phyloP scores from a whole-genome alignment of 2,888 invertebrate genomes.

The Dinocampus coccinellae region DNA sequence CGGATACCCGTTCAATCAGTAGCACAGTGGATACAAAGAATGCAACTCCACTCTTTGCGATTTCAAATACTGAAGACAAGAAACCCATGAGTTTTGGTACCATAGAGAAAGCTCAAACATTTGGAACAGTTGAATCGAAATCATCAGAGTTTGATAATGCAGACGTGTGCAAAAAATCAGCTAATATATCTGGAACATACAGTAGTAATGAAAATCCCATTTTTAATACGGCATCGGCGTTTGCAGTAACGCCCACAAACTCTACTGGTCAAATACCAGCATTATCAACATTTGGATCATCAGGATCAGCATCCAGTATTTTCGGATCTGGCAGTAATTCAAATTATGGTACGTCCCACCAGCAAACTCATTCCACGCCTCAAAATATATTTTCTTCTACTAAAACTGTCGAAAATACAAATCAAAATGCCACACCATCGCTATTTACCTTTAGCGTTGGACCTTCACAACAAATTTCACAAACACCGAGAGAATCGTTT shows the following conservation, averaged over 20 bases:
- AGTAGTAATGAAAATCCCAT: conserved; percentile 42
- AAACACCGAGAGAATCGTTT: conserved; percentile 32
- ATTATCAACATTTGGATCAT: conserved; percentile 45
- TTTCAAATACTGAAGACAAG: conserved; percentile 28
- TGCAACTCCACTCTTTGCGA: not conserved
- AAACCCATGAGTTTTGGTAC: conserved; percentile 48
- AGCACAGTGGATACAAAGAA: not conserved
- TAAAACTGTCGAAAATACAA: conserved; percentile 32
- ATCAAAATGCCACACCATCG: conserved; percentile 39
- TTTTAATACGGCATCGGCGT: conserved; percentile 48
- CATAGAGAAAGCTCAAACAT: conserved; percentile 43
- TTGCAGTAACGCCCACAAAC: not conserved
- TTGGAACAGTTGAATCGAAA: conserved; percentile 46
- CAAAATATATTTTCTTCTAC: conserved; percentile 31
- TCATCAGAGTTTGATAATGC: conserved; percentile 47
- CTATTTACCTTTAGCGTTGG: conserved; percentile 58
- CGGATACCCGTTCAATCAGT: not conserved
- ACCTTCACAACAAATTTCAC: conserved; percentile 44
- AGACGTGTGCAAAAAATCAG: conserved; percentile 44
- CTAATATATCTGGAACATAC: conserved; percentile 40
- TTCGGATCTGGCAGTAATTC: conserved; percentile 42
- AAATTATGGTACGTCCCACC: conserved; percentile 20
- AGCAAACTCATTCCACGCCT: conserved; percentile 44
- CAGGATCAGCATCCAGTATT: conserved; percentile 48
- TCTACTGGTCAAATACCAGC: not conserved